These are phyloP conservation scores for Nothoprocta pentlandii DNA, from an alignment of 2,113 vertebrate genomes.

Conservation along the genomic window DNA sequence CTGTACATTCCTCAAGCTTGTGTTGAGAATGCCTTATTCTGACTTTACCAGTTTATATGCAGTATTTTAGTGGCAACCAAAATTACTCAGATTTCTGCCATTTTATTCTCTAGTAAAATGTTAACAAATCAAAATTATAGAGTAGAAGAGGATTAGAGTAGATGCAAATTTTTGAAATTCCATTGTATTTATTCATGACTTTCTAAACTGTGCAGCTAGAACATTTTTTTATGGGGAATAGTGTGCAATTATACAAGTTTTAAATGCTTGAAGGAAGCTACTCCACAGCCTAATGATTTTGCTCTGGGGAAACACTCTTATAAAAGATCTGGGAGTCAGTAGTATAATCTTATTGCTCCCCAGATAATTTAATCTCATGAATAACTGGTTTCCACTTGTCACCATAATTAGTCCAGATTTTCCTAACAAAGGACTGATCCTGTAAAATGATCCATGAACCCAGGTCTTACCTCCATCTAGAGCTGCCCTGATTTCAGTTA, in stretches of 20 bases:
- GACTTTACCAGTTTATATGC: constrained; percentile 74
- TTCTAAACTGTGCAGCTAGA: constrained; percentile 47
- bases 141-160: background rate
- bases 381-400: background rate
- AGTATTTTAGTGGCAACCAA: constrained; percentile 70
- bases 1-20: constrained; percentile 64
- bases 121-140: background rate
- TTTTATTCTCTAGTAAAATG: constrained; percentile 53
- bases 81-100: constrained; percentile 60
- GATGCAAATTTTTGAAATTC: constrained; percentile 32
- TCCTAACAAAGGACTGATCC: background rate
- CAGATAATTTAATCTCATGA: background rate
- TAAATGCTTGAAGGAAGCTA: constrained; percentile 43
- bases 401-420: background rate
- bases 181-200: constrained; percentile 38
- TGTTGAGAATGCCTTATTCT: constrained; percentile 78
- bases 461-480: background rate
- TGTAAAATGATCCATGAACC: background rate
- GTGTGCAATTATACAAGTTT: constrained; percentile 26
- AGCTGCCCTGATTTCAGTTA: background rate
- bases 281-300: background rate
- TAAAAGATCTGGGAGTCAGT: background rate
- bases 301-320: background rate
- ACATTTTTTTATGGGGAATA: constrained; percentile 39
- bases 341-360: background rate